Conservation (phyloP, 2,797 vertebrate species). For the Pithecia hirsuta region DNA sequence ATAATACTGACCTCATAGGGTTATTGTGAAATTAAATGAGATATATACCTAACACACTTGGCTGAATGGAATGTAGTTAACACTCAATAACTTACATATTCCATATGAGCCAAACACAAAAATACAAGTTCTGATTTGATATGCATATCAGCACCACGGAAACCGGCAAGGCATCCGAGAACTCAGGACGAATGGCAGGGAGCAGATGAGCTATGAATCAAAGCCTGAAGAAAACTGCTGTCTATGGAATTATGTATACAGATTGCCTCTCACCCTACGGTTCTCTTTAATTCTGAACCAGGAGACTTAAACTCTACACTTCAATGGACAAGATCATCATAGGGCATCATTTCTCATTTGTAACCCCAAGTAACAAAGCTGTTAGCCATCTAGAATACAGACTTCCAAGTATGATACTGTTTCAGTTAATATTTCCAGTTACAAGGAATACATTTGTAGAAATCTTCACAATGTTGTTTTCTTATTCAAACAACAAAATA, state of each 20-base stretch:
- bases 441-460: conserved; percentile 2
- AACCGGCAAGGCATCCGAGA: conserved; percentile 69
- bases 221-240: conserved; percentile 77
- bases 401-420: background rate
- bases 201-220: conserved; percentile 76
- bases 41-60: background rate
- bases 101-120: conserved; percentile 59
- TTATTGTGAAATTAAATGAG: conserved; percentile 20
- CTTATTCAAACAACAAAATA: background rate
- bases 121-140: conserved; percentile 60
- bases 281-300: conserved; percentile 49
- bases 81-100: background rate
- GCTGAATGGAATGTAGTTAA: conserved; percentile 3
- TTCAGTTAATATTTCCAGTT: background rate
- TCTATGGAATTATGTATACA: conserved; percentile 72
- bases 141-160: conserved; percentile 82
- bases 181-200: conserved; percentile 66
- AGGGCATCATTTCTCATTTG: conserved; percentile 9
- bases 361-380: background rate
- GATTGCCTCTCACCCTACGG: conserved; percentile 60
- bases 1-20: background rate
- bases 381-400: background rate
- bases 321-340: conserved; percentile 25
- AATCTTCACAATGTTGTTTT: background rate
- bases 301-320: conserved; percentile 49